Base-by-base conservation (phyloP, 2,797 vertebrate species). In the Phataginus tetradactyla region DNA sequence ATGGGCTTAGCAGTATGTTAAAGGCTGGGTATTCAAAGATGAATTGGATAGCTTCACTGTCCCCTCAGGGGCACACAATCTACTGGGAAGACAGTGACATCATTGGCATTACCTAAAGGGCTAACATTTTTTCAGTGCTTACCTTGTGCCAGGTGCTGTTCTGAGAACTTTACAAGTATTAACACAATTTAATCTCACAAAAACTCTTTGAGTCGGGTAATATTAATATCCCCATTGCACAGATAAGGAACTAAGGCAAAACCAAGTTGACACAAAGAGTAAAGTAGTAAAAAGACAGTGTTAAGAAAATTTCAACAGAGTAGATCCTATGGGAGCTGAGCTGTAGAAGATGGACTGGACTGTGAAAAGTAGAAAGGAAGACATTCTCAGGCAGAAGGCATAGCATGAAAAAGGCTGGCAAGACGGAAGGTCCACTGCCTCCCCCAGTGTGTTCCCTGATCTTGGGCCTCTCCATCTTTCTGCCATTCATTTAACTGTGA, bases 151-250 rank as follows among this genome's bases (percentile, higher is more conserved):
- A 92, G 25, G 11, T n/a, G 79, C 69, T 61, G 27, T 79, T 68
- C 61, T 78, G 78, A 83, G 14, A 53, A 74, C 64, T 71, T 75
- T 37, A 42, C 12, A 84, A 84, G 12, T 63, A 55, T 64, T 72
- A 61, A 68, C 25, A 79, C 61, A 88, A 61, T n/a, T 71, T 88
- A 87, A 80, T 77, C 45, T 86, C 85, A 75, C 71, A 86, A 87
- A 89, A 86, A 71, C 29, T 81, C 34, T 66, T 14, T 69, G 55
- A 93, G 37, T 59, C 69, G 37, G 27, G 15, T 75, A 71, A 13
- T 61, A 78, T 68, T 51, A 72, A 20, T 72, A 81, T 42, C 64
- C 39, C 39, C 42, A 42, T 11, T 83, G 9, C 74, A 55, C 34
- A 81, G n/a, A 42, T 32, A 61, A 75, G 13, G 13, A 85, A 63